These are phyloP conservation scores for Ptilorrhoa leucosticta DNA, from an alignment of 2,113 vertebrate genomes.

Conservation along the genomic window DNA sequence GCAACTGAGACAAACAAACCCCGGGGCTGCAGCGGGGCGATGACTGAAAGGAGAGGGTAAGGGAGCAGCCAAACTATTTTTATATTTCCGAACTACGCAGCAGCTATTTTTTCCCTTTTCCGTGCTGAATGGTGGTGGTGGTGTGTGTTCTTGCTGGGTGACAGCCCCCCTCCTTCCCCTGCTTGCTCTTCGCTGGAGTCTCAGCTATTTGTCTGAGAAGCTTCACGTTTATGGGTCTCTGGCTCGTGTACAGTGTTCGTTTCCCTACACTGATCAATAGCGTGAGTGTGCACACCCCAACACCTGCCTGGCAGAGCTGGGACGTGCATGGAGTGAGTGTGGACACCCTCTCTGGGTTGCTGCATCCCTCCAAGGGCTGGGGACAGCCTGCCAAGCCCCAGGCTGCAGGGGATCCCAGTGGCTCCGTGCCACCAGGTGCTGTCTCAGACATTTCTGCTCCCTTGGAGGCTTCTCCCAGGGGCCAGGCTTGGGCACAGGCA, in stretches of 20 bases:
- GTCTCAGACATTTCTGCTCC: background rate
- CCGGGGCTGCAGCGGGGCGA: background rate
- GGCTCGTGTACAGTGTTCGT: rapidly evolving
- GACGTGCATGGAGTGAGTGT: rapidly evolving
- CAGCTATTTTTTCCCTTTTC: slow-evolving; percentile 24
- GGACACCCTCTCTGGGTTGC: background rate
- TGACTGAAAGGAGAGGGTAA: slow-evolving; percentile 28
- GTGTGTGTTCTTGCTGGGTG: background rate
- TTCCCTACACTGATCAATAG: background rate
- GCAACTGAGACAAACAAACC: slow-evolving; percentile 56
- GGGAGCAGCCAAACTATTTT: slow-evolving; percentile 38
- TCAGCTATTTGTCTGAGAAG: background rate
- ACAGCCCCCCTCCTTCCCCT: background rate
- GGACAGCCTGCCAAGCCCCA: background rate
- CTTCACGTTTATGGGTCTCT: background rate
- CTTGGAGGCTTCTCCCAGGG: background rate
- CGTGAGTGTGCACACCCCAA: background rate
- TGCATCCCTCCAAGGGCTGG: background rate
- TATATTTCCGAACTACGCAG: slow-evolving; percentile 2
- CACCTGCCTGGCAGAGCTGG: background rate
- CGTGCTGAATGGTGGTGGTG: background rate
- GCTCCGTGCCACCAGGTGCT: background rate
- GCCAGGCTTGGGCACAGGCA: background rate
- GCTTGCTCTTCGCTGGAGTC: background rate
- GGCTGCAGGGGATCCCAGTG: background rate